Evolutionary conservation across 2,113 vertebrate species (phyloP).

Genomic region (Zosterops lateralis): DNA sequence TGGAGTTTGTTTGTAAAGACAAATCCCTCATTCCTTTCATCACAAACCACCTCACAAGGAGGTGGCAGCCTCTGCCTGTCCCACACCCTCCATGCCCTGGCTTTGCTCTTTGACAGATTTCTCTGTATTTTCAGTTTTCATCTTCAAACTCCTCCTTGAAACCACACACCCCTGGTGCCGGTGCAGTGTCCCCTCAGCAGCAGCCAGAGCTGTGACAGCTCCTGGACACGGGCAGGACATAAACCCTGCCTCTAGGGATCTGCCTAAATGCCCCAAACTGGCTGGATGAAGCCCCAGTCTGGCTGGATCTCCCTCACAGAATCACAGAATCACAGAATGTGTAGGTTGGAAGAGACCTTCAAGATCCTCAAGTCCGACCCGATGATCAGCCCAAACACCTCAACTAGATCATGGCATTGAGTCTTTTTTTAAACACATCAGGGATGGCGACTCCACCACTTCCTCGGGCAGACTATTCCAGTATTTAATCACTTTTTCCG

Average conservation of each 20-base stretch:
- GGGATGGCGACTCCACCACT: no score
- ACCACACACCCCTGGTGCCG: background rate
- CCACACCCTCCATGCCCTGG: accelerated
- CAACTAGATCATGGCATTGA: no score
- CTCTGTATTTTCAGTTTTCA: background rate
- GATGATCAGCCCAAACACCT: no score
- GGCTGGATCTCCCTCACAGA: background rate
- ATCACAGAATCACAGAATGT: no score
- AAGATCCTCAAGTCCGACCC: no score
- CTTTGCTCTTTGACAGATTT: background rate
- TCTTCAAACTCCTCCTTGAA: background rate
- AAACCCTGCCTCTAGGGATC: background rate
- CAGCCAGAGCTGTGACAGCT: background rate
- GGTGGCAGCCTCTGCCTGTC: background rate
- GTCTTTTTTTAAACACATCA: no score
- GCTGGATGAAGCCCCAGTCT: background rate
- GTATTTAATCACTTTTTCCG: no score
- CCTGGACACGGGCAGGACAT: background rate
- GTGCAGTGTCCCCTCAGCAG: background rate
- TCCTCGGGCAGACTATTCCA: no score
- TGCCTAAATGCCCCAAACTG: accelerated
- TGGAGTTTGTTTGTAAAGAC: background rate
- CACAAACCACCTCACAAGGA: background rate
- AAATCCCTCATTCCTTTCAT: background rate
- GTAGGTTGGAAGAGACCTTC: no score